Evolutionary conservation across 2,797 vertebrate species (phyloP).

Genomic region (Microctenopoma stevenorrisi): DNA sequence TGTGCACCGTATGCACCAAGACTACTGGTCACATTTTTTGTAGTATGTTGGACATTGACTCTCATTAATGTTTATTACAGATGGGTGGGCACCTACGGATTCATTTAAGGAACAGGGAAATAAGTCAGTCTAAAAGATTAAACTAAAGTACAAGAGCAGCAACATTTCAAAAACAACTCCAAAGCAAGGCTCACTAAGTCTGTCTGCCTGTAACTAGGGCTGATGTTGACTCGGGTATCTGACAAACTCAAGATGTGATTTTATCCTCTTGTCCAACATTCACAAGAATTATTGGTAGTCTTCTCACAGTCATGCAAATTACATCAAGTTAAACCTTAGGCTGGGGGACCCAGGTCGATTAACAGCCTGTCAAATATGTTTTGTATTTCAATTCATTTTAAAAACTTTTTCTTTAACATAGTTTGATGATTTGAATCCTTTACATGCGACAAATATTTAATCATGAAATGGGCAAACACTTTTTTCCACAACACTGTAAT

Average conservation of each 20-base stretch:
- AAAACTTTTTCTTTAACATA: too few relatives aligned
- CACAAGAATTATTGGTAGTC: neutral
- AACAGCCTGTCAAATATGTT: constrained; percentile 21
- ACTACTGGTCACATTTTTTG: too few relatives aligned
- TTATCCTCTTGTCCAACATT: neutral
- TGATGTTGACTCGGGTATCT: neutral
- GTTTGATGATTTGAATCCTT: too few relatives aligned
- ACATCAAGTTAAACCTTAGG: constrained; percentile 34
- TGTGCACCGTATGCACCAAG: too few relatives aligned
- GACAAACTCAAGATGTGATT: neutral
- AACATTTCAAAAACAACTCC: constrained; percentile 1
- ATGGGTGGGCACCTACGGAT: constrained; percentile 1
- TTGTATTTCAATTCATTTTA: constrained; percentile 36
- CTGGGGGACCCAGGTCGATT: constrained; percentile 13
- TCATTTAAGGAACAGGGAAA: constrained; percentile 8
- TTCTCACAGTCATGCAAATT: constrained; percentile 9
- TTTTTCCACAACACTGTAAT: too few relatives aligned
- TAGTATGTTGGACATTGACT: neutral
- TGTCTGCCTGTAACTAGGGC: constrained; percentile 21
- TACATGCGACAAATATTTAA: too few relatives aligned
- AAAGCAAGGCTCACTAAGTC: constrained; percentile 7
- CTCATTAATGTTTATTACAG: constrained; percentile 34
- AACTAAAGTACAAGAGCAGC: constrained; percentile 5
- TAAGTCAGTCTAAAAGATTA: constrained; percentile 12
- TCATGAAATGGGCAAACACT: too few relatives aligned